Evolutionary conservation across 1,140 invertebrate genomes (phyloP), one percentile per base, ranked within the genome.

Genomic region (Ditylenchus dipsaci): DNA sequence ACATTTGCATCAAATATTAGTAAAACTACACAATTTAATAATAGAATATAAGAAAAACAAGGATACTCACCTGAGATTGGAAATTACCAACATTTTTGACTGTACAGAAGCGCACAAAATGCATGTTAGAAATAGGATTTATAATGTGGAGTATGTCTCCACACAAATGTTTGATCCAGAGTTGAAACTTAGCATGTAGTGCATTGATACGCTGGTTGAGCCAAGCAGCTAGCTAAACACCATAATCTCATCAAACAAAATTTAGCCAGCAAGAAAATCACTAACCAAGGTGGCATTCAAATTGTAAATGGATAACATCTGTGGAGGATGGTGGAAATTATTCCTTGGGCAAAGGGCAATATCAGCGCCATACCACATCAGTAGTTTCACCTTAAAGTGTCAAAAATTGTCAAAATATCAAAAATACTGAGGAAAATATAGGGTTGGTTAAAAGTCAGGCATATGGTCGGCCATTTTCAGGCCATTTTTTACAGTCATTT

Each of bases 341-440:
- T 59, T 19, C 26, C 30, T 27, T 7, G 47, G 65, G 21, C 66
- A 27, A 26, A 68, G 33, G 3, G 68, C 67, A 69, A 70, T 70
- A 38, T 70, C 68, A 21, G 68, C 68, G n/a, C 68, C 68, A 49
- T 70, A 70, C 68, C 68, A 70, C 68, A 70, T 70, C 23, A 70
- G n/a, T 30, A 57, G n/a, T 42, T 66, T 65, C n/a, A 70, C 64
- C 67, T 70, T 19, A 70, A 68, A 64, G 13, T 23, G 13, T n/a
- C n/a, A n/a, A n/a, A n/a, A n/a, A n/a, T n/a, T n/a, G n/a, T n/a
- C n/a, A n/a, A n/a, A n/a, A 21, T 29, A 19, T 26, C 15, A 17
- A 26, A 30, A 63, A 56, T 7, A 56, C 21, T 64, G 8, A 13
- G 30, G 29, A 62, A 65, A 27, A 9, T 7, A 26, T n/a, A 1